These are phyloP conservation scores for Ceratosolen fusciceps DNA, from an alignment of 1,140 invertebrate species.

Conservation along the genomic window DNA sequence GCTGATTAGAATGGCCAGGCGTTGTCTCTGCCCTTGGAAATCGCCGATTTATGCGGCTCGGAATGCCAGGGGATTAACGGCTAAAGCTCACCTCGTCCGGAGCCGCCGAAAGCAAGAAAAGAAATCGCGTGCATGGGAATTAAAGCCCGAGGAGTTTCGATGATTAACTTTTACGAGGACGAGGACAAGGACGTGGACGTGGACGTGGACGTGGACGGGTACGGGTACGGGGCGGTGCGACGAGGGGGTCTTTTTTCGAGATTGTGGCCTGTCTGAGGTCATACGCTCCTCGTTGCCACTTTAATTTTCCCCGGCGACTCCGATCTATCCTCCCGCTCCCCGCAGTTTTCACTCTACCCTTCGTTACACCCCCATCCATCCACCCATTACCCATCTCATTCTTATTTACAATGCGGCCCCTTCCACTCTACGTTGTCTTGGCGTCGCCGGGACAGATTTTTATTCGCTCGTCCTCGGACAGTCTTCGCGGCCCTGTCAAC, in stretches of 20 bases:
- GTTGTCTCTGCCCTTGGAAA: neutral
- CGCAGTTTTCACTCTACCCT: too few relatives aligned
- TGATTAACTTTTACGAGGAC: conserved; percentile 39
- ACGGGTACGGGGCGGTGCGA: neutral
- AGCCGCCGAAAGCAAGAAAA: neutral
- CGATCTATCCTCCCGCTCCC: neutral
- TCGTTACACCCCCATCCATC: too few relatives aligned
- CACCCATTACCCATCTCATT: too few relatives aligned
- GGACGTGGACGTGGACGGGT: too few relatives aligned
- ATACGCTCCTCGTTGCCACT: neutral
- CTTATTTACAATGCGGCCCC: too few relatives aligned
- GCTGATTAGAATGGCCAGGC: conserved; percentile 31
- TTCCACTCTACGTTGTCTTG: too few relatives aligned
- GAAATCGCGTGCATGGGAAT: conserved; percentile 38
- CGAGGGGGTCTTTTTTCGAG: neutral
- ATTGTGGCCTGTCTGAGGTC: conserved; percentile 6
- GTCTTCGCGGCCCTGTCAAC: too few relatives aligned
- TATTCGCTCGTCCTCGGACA: too few relatives aligned
- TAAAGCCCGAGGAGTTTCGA: neutral
- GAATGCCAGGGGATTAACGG: neutral
- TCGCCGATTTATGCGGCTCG: conserved; percentile 18
- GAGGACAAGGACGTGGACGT: too few relatives aligned
- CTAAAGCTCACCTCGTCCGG: neutral
- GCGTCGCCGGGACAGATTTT: too few relatives aligned
- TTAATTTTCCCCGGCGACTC: neutral